These are phyloP conservation scores for Pocillopora meandrina DNA, from an alignment of 92 coral and sea anemone genomes.

Conservation along the genomic window DNA sequence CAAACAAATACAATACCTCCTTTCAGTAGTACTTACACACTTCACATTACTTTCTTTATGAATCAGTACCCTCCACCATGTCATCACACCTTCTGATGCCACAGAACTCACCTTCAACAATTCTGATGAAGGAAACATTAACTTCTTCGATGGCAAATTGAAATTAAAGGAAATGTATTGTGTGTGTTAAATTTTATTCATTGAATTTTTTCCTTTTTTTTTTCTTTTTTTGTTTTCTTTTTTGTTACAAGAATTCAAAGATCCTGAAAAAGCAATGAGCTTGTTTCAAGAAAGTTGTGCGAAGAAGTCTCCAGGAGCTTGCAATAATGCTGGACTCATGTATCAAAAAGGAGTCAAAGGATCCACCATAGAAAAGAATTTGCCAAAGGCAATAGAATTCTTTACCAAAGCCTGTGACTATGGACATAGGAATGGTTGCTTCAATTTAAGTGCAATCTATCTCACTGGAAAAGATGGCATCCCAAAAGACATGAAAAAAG, in stretches of 20 bases:
- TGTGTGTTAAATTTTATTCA: background rate
- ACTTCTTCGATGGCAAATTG: background rate
- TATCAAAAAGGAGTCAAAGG: constrained; percentile 94
- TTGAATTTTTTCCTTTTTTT: background rate
- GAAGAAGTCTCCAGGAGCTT: constrained; percentile 80
- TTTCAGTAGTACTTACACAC: too few species aligned
- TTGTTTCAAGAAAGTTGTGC: constrained; percentile 84
- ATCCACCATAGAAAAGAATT: constrained; percentile 69
- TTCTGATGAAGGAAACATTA: too few species aligned
- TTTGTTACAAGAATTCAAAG: constrained; percentile 64
- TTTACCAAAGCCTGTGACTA: constrained; percentile 79
- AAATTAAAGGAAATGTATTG: background rate
- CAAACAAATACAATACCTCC: too few species aligned
- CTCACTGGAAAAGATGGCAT: constrained; percentile 86
- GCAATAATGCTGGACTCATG: constrained; percentile 93
- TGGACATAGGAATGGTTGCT: constrained; percentile 89
- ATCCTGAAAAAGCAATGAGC: constrained; percentile 89
- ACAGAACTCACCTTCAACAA: too few species aligned
- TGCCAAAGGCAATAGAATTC: constrained; percentile 78
- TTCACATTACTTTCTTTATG: too few species aligned
- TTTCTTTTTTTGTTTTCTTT: background rate
- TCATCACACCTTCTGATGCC: too few species aligned
- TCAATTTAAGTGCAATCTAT: constrained; percentile 87
- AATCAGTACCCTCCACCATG: too few species aligned
- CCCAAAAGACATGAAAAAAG: constrained; percentile 87